Evolutionary conservation across 1,140 invertebrate genomes (phyloP), one percentile per base, ranked within the genome.

Genomic region (Zaprionus gabonicus): DNA sequence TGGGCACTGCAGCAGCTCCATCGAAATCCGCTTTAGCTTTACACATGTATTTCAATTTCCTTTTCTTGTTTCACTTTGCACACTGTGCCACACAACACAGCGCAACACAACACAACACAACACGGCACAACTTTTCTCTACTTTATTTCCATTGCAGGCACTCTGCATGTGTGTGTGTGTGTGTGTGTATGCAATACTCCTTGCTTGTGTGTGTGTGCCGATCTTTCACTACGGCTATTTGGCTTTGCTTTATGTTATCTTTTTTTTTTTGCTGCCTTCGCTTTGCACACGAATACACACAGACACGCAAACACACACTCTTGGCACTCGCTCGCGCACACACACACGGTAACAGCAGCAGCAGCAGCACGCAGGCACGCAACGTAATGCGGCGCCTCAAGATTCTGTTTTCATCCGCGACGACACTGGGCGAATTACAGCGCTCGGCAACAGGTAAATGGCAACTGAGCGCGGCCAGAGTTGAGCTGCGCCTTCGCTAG

Each of bases 191-290:
- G 25, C 36, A 56, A 69, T n/a, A 41, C 15, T 41, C 15, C 15
- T 41, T 41, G 34, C 20, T 2, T 23, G 17, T 25, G 3, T 56
- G 38, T 66, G 73, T 66, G 69, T 38, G 74, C 36, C 59, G 78
- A 82, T 87, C 83, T 88, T 87, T 87, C 80, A 83, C 83, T 87
- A 64, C 76, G 81, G 74, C 84, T 88, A 75, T 83, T 90, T 84
- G 68, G 64, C 78, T 81, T 67, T 64, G 71, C 78, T 81, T 67
- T 59, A 69, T 79, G 78, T 88, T 87, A 88, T 82, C 76, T 87
- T 83, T 82, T 87, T 38, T 38, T 44, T 46, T 80, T 71, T 71
- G 58, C 73, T 90, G 81, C 76, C 74, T 83, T 80, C 25, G 62
- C 70, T 77, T 77, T 73, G 69, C 51, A 66, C 81, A 68, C 63